Evolutionary conservation across 1,140 invertebrate genomes (phyloP).

Genomic region (Holotrichia oblita): DNA sequence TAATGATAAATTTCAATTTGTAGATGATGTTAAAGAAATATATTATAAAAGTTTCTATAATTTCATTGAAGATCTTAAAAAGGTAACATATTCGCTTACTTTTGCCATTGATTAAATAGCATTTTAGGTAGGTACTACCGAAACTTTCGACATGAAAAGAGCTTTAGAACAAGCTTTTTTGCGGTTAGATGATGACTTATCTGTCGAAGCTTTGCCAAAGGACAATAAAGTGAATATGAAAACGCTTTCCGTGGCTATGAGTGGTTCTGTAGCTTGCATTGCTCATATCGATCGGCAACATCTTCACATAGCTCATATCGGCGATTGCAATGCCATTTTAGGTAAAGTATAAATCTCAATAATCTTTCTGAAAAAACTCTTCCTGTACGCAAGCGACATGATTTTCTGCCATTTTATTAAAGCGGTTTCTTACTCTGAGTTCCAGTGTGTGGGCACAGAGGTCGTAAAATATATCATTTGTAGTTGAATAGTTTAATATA

Average conservation of each 20-base stretch:
- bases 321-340: slow-evolving; percentile 91
- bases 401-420: too few relatives aligned
- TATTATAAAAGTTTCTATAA: slow-evolving; percentile 75
- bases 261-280: slow-evolving; percentile 84
- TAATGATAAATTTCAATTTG: slow-evolving; percentile 79
- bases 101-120: neutral
- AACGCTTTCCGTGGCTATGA: slow-evolving; percentile 86
- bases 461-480: too few relatives aligned
- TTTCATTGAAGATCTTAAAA: slow-evolving; percentile 66
- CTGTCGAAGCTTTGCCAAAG: slow-evolving; percentile 73
- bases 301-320: slow-evolving; percentile 88
- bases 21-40: slow-evolving; percentile 76
- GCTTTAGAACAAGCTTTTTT: slow-evolving; percentile 81
- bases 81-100: slow-evolving; percentile 39
- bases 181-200: slow-evolving; percentile 82
- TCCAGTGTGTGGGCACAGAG: too few relatives aligned
- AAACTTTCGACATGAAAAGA: slow-evolving; percentile 70
- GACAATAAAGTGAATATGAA: slow-evolving; percentile 66
- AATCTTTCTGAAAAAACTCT: neutral
- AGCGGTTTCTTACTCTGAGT: too few relatives aligned
- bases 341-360: slow-evolving; percentile 47
- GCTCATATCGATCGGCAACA: slow-evolving; percentile 87
- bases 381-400: too few relatives aligned
- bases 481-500: too few relatives aligned
- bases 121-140: slow-evolving; percentile 54